phyloP scores from a whole-genome alignment of 1,140 invertebrate genomes.

The Popillia japonica region DNA sequence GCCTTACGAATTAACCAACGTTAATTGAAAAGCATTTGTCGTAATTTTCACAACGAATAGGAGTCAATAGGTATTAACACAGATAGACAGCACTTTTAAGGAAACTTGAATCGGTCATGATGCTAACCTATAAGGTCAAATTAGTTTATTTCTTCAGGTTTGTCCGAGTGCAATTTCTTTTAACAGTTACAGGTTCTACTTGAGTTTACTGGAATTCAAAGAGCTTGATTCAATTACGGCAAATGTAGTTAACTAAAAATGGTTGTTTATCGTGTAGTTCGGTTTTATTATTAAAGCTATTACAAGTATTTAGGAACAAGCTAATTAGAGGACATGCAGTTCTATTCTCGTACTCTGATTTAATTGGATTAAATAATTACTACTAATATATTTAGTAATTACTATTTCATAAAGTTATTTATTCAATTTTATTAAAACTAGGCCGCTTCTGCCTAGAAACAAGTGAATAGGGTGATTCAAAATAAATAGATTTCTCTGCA shows the following conservation, averaged over 20 bases:
- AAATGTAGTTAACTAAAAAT: neutral
- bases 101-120: conserved; percentile 33
- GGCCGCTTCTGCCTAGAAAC: no score
- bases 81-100: conserved; percentile 5
- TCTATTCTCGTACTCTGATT: no score
- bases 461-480: no score
- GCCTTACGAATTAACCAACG: neutral
- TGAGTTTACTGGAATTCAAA: conserved; percentile 23
- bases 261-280: neutral
- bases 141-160: conserved; percentile 10
- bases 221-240: neutral
- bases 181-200: conserved; percentile 6
- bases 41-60: neutral
- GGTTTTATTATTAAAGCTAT: no score
- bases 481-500: no score
- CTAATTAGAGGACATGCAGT: no score
- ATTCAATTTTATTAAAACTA: no score
- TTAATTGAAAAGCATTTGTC: conserved; percentile 26
- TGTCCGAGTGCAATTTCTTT: conserved; percentile 12
- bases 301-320: no score
- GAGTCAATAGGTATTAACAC: conserved; percentile 24
- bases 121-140: conserved; percentile 21
- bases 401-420: no score
- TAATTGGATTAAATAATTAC: no score
- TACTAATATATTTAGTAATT: no score